These are phyloP conservation scores for Apostichopus parvimensis DNA, from an alignment of 35 echinoderm and acorn worm genomes.

Conservation along the genomic window DNA sequence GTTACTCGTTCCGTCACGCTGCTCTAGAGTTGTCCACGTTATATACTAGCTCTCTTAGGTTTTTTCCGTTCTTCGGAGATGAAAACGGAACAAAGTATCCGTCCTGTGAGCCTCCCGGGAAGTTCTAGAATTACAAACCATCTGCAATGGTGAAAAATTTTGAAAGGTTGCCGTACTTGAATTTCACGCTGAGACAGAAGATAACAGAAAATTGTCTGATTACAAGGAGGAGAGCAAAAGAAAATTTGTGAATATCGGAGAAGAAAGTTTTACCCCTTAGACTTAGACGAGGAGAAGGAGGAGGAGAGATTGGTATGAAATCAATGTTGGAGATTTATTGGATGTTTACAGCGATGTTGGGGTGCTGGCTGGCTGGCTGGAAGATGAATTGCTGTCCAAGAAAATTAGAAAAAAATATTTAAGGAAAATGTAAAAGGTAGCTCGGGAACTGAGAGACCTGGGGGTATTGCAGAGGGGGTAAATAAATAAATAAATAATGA, in stretches of 20 bases:
- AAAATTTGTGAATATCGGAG: background rate
- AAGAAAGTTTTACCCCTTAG: background rate
- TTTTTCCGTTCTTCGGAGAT: background rate
- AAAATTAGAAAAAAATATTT: too few relatives aligned
- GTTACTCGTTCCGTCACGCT: background rate
- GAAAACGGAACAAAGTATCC: background rate
- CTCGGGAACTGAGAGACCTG: too few relatives aligned
- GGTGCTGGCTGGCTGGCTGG: background rate
- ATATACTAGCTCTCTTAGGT: background rate
- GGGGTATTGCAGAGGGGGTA: too few relatives aligned
- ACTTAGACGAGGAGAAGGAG: background rate
- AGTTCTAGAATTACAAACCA: conserved; percentile 48
- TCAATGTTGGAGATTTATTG: background rate
- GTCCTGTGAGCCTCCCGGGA: conserved; percentile 1
- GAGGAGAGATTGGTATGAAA: background rate
- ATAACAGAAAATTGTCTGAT: background rate
- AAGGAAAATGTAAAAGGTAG: too few relatives aligned
- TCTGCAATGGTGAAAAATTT: conserved; percentile 37
- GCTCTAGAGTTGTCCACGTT: too few relatives aligned
- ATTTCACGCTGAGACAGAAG: conserved; percentile 12
- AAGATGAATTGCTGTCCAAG: too few relatives aligned
- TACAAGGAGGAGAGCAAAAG: background rate
- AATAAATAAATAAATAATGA: too few relatives aligned
- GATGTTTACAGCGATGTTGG: background rate
- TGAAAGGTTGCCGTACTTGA: conserved; percentile 21